Evolutionary conservation across 1,140 invertebrate genomes (phyloP).

Genomic region (Drosophila ironensis): DNA sequence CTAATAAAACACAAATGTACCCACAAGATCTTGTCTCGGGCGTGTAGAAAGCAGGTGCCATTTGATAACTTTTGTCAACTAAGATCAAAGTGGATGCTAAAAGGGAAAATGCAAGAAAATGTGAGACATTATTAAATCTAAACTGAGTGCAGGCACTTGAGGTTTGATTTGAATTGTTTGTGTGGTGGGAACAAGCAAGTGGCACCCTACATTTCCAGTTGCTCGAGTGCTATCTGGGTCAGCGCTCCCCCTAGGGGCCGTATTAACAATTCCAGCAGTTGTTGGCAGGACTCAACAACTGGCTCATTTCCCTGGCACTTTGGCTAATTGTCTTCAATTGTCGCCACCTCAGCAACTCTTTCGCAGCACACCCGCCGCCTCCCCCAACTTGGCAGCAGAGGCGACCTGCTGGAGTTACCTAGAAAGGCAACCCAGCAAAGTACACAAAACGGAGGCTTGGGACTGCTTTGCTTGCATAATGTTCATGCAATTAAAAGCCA

Average conservation of each 20-base stretch:
- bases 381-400: conserved; percentile 3
- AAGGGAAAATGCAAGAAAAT: background rate
- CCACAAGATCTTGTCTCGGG: conserved; percentile 14
- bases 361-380: background rate
- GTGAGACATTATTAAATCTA: too few relatives aligned
- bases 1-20: conserved; percentile 68
- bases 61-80: conserved; percentile 22
- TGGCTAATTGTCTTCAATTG: conserved; percentile 75
- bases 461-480: conserved; percentile 64
- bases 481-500: conserved; percentile 73
- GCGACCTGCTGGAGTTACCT: conserved; percentile 9
- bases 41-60: conserved; percentile 54
- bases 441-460: conserved; percentile 48
- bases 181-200: too few relatives aligned
- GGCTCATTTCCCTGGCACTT: conserved; percentile 62
- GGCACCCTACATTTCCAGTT: background rate
- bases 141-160: too few relatives aligned
- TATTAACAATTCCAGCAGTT: conserved; percentile 30
- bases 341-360: conserved; percentile 44
- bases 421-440: conserved; percentile 41
- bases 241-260: background rate
- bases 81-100: background rate
- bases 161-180: too few relatives aligned
- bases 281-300: conserved; percentile 28
- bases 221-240: conserved; percentile 23